Percentiles rank a stretch among this genome's conserved stretches.
Conservation (phyloP, 2,797 vertebrate genomes). For the Poecilia picta region DNA sequence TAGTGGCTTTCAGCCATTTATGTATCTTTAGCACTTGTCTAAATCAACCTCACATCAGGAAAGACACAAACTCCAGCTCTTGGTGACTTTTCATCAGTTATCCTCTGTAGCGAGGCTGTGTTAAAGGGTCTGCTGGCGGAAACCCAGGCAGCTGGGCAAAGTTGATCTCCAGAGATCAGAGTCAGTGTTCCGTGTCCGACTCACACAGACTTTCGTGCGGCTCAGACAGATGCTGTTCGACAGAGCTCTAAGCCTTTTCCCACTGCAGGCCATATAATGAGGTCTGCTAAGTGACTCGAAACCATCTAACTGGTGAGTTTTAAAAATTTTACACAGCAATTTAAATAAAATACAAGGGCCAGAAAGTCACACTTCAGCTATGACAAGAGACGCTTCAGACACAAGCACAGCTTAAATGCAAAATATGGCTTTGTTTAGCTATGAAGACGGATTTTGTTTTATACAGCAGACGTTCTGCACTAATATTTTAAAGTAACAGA, state of each 20-base stretch:
- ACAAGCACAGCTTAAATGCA: slow-evolving; percentile 14
- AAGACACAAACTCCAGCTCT: slow-evolving; percentile 13
- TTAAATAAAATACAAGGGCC: slow-evolving; percentile 29
- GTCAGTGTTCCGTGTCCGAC: slow-evolving; percentile 55
- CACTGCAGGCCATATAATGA: slow-evolving; percentile 53
- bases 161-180: slow-evolving; percentile 63
- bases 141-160: slow-evolving; percentile 45
- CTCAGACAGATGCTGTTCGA: slow-evolving; percentile 54
- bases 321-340: slow-evolving; percentile 29
- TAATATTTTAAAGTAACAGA: slow-evolving; percentile 9
- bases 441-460: slow-evolving; percentile 8
- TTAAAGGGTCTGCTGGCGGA: slow-evolving; percentile 37
- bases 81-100: slow-evolving; percentile 24
- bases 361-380: slow-evolving; percentile 18
- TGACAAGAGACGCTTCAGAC: slow-evolving; percentile 10
- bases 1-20: neutral
- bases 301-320: slow-evolving; percentile 21
- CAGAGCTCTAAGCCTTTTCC: slow-evolving; percentile 36
- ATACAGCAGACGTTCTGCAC: neutral
- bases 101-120: slow-evolving; percentile 18
- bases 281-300: slow-evolving; percentile 38
- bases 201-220: slow-evolving; percentile 51
- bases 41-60: neutral
- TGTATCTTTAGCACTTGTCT: slow-evolving; percentile 1
- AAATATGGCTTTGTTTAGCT: slow-evolving; percentile 4